These are phyloP conservation scores for Telenomus remus DNA, from an alignment of 1,140 invertebrate genomes.

Conservation along the genomic window DNA sequence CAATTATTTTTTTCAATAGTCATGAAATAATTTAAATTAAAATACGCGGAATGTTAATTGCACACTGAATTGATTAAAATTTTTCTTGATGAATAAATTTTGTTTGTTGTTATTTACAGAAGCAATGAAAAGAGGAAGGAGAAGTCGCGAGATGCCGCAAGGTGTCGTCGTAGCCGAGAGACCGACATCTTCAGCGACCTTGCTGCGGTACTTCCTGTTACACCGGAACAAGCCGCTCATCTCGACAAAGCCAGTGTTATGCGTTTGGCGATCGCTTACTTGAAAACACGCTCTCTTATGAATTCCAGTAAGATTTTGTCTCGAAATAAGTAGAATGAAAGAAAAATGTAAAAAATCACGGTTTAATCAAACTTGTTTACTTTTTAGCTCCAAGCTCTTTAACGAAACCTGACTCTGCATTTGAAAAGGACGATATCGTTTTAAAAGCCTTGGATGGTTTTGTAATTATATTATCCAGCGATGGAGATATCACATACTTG, in stretches of 20 bases:
- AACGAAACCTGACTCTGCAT: slow-evolving; percentile 66
- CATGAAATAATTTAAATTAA: too few species aligned
- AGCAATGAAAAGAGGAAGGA: slow-evolving; percentile 97
- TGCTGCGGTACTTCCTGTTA: slow-evolving; percentile 86
- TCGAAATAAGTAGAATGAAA: too few species aligned
- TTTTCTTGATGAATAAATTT: too few species aligned
- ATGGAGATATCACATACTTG: slow-evolving; percentile 93
- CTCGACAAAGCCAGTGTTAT: slow-evolving; percentile 97
- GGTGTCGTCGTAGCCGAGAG: slow-evolving; percentile 93
- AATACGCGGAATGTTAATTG: too few species aligned
- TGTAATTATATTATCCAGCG: slow-evolving; percentile 87
- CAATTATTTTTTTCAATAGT: not conserved
- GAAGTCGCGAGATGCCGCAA: slow-evolving; percentile 95
- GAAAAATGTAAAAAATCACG: too few species aligned
- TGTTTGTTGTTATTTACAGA: slow-evolving; percentile 76
- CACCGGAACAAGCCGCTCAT: slow-evolving; percentile 84
- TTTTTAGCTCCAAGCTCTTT: slow-evolving; percentile 67
- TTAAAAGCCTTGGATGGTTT: slow-evolving; percentile 92
- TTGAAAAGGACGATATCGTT: slow-evolving; percentile 78
- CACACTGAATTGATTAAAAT: too few species aligned
- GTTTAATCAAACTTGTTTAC: too few species aligned
- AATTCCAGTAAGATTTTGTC: slow-evolving; percentile 80
- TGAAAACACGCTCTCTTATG: slow-evolving; percentile 90
- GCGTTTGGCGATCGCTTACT: slow-evolving; percentile 92
- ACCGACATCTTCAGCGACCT: slow-evolving; percentile 95